Evolutionary conservation across 2,797 vertebrate genomes (phyloP).

Genomic region (Myotis myotis): DNA sequence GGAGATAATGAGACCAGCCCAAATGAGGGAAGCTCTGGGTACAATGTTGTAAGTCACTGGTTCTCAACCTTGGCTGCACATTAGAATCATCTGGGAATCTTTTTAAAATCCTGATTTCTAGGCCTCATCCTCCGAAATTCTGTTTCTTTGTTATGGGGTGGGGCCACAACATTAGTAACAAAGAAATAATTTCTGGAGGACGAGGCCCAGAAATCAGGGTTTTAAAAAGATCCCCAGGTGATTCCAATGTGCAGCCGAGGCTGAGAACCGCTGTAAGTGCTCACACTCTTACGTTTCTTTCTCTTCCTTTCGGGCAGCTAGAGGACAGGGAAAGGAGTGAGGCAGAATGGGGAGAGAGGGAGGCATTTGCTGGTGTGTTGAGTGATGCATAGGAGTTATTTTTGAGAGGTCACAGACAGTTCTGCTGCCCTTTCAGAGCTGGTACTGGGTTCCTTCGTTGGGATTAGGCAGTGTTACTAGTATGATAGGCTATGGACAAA

Average conservation of each 20-base stretch:
- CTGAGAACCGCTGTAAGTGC: not conserved
- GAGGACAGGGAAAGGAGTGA: not conserved
- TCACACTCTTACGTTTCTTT: not conserved
- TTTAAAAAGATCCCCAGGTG: too few relatives aligned
- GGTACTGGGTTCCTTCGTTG: not conserved
- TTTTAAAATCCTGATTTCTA: too few relatives aligned
- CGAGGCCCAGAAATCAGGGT: too few relatives aligned
- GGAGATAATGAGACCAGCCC: too few relatives aligned
- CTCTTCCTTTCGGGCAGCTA: not conserved
- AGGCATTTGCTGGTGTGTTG: not conserved
- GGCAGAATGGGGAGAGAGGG: not conserved
- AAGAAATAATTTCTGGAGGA: too few relatives aligned
- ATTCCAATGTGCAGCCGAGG: too few relatives aligned
- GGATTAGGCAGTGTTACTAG: too few relatives aligned
- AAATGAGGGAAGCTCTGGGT: not conserved
- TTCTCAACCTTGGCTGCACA: too few relatives aligned
- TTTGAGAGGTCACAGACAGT: not conserved
- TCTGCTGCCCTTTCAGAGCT: not conserved
- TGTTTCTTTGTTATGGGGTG: too few relatives aligned
- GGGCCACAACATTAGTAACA: too few relatives aligned
- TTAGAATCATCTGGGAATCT: too few relatives aligned
- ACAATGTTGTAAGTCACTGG: not conserved
- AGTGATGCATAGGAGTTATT: not conserved
- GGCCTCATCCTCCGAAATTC: too few relatives aligned
- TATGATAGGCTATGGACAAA: rapidly evolving